Evolutionary conservation across 2,113 vertebrate genomes (phyloP).

Genomic region (Perca schrenkii): DNA sequence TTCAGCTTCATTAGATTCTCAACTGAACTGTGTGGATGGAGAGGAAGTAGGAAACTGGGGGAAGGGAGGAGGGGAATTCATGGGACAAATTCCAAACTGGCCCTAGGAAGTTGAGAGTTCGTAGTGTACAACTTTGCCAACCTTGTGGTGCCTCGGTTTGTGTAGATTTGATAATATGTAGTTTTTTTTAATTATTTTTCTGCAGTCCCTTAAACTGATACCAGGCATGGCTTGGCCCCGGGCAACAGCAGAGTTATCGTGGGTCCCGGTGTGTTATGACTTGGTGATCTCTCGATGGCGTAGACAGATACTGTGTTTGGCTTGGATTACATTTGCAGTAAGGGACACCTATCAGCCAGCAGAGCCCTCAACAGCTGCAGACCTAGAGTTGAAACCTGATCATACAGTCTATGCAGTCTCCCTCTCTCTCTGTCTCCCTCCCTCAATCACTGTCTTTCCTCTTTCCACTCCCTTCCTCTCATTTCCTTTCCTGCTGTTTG

Average conservation of each 20-base stretch:
- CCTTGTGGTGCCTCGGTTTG: not conserved
- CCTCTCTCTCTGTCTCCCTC: slow-evolving; percentile 24
- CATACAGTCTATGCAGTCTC: slow-evolving; percentile 39
- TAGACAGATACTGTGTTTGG: slow-evolving; percentile 75
- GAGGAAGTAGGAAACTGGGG: slow-evolving; percentile 24
- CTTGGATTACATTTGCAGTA: slow-evolving; percentile 76
- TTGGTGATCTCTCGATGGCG: slow-evolving; percentile 67
- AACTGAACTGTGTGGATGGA: slow-evolving; percentile 49
- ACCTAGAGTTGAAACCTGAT: slow-evolving; percentile 68
- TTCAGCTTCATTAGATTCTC: slow-evolving; percentile 58
- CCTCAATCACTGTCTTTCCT: slow-evolving; percentile 27
- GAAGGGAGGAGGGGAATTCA: slow-evolving; percentile 14
- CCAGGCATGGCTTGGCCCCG: slow-evolving; percentile 4
- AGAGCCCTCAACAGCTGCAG: slow-evolving; percentile 77
- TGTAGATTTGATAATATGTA: not conserved
- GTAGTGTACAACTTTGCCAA: not conserved
- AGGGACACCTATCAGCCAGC: slow-evolving; percentile 63
- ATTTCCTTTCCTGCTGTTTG: slow-evolving; percentile 74
- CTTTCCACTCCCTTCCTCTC: slow-evolving; percentile 18
- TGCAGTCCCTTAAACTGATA: not conserved
- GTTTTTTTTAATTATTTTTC: not conserved
- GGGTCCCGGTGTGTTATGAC: slow-evolving; percentile 75
- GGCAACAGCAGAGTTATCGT: slow-evolving; percentile 49
- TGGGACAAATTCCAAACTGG: slow-evolving; percentile 16
- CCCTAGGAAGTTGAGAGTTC: slow-evolving; percentile 11